Conservation (phyloP, 2,113 vertebrate species). For the Drymodes brunneopygia region DNA sequence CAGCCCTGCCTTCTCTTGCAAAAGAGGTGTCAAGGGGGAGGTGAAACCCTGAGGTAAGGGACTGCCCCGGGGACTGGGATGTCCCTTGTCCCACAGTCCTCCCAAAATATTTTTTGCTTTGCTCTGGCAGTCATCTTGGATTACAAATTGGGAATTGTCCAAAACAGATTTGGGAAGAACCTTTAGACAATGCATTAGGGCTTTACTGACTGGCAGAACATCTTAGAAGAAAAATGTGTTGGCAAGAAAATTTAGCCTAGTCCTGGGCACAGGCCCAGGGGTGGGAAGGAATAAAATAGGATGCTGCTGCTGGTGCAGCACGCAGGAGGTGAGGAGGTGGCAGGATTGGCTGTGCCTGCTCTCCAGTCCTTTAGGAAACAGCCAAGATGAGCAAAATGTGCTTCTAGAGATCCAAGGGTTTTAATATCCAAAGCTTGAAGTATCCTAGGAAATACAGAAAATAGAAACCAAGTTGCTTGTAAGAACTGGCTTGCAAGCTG, state of each 20-base stretch:
- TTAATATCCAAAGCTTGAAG: not conserved
- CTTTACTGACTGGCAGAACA: conserved; percentile 12
- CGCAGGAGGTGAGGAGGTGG: not conserved
- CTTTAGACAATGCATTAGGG: not conserved
- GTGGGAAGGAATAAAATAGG: conserved; percentile 1
- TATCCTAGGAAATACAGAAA: not conserved
- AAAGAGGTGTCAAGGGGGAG: not conserved
- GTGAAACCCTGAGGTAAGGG: not conserved
- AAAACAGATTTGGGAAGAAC: conserved; percentile 15
- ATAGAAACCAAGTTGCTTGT: not conserved
- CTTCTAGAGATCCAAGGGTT: not conserved
- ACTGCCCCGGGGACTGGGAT: not conserved
- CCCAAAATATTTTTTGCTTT: not conserved
- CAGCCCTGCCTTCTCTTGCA: not conserved
- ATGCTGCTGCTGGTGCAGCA: not conserved
- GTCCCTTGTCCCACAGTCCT: not conserved
- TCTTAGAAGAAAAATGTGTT: not conserved
- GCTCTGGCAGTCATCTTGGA: not conserved
- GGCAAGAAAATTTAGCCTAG: conserved; percentile 17
- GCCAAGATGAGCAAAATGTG: not conserved
- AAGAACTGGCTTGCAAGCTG: not conserved
- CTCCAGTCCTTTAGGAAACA: not conserved
- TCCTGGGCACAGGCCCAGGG: not conserved
- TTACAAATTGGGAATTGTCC: conserved; percentile 2
- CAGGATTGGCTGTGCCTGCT: not conserved